Base-by-base conservation (phyloP, 1,140 invertebrate species). In the Neodiprion virginianus region DNA sequence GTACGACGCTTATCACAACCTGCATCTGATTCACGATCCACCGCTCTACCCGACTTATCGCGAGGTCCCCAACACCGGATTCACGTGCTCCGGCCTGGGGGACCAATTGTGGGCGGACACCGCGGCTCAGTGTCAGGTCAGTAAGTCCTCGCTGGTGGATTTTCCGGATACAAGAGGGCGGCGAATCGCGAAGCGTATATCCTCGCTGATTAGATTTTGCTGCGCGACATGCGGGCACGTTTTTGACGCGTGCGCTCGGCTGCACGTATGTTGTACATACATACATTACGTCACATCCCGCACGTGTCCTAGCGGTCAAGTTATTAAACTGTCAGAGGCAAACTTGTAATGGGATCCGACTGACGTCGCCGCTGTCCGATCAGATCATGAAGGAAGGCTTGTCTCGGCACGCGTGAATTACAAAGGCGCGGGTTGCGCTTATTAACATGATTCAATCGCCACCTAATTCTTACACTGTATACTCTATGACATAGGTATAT, bases 41-140 rank as follows among this genome's bases (percentile, higher is more conserved):
- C 90, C 90, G 0, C 81, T 91, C 1, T 86, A 91, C 77, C 90
- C 90, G 0, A 90, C 89, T 10, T 86, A 88, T 70, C 79, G 80
- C 17, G 78, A 77, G 11, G 84, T 90, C 0, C 90, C 90, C 1
- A 78, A 76, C 4, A 91, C 89, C 0, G 79, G 79, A 14, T 91
- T 91, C 77, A 84, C 80, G 11, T 91, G 90, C 73, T 71, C 80
- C 1, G 88, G 86, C 7, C 80, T 85, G 12, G 76, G 72, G 10
- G 85, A 86, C 69, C 89, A 90, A 9, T 89, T 90, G 66, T 90
- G 90, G 74, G 90, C 90, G 47, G 90, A 91, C 74, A 81, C 90
- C 0, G 83, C 89, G 53, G 83, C 87, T 21, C 88, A 87, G 28
- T 91, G 90, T 77, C 90, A 91, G 87, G 89, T 90, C 83, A 77